phyloP scores from a whole-genome alignment of 2,888 invertebrate species.

The Meiosimyza decipiens region DNA sequence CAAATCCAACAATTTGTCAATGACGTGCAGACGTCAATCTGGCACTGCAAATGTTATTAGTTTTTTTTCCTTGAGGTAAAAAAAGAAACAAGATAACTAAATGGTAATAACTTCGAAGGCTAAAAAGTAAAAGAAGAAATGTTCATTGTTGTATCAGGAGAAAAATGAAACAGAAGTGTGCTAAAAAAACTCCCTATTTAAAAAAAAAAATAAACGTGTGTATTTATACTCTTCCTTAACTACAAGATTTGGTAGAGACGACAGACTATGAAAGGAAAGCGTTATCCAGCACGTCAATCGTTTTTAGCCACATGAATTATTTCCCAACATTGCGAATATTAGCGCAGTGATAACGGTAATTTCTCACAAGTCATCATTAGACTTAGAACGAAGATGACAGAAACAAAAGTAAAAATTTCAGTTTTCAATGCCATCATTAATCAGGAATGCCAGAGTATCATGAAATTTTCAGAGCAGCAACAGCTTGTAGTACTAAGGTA shows the following conservation, averaged over 20 bases:
- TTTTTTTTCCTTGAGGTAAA: background rate
- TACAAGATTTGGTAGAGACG: no score
- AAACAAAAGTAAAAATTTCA: constrained; percentile 1
- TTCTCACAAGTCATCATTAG: constrained; percentile 29
- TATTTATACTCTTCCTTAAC: no score
- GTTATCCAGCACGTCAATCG: constrained; percentile 22
- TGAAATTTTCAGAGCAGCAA: background rate
- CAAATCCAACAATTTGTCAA: constrained; percentile 22
- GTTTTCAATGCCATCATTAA: background rate
- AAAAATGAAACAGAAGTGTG: no score
- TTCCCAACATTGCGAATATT: constrained; percentile 17
- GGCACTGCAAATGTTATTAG: background rate
- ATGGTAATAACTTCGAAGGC: constrained; percentile 3
- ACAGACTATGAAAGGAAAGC: background rate
- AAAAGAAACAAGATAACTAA: background rate
- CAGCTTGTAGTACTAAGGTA: no score
- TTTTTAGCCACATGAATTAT: constrained; percentile 19
- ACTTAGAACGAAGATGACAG: background rate
- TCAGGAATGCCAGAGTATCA: background rate
- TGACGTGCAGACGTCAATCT: constrained; percentile 21
- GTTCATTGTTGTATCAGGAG: background rate
- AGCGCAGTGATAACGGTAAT: constrained; percentile 28
- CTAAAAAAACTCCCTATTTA: no score
- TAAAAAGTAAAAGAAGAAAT: background rate
- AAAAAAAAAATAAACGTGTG: no score